Percentiles rank a stretch among this genome's conserved stretches.
These are phyloP conservation scores for Dasyprocta punctata DNA, from an alignment of 2,113 vertebrate genomes.

Conservation along the genomic window DNA sequence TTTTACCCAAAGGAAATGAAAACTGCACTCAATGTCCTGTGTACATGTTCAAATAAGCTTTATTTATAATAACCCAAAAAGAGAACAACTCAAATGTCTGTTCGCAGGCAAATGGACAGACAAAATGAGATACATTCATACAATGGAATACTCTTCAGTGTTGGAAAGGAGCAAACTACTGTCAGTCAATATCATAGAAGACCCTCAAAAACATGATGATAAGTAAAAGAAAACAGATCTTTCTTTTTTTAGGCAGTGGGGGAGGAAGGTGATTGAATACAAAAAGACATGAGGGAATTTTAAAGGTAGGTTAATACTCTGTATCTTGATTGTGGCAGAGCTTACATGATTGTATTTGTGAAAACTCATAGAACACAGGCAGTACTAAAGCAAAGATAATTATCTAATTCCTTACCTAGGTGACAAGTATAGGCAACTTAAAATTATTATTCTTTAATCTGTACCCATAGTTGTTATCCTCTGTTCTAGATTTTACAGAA, in stretches of 20 bases:
- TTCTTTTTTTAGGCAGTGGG: background rate
- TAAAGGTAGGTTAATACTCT: background rate
- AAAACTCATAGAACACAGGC: background rate
- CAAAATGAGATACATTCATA: background rate
- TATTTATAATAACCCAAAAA: background rate
- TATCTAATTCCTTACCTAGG: background rate
- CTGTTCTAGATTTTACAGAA: background rate
- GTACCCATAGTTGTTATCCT: background rate
- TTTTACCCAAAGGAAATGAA: background rate
- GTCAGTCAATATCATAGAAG: background rate
- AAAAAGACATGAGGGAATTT: background rate
- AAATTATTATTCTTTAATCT: background rate
- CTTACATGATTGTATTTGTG: background rate
- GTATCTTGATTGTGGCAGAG: background rate
- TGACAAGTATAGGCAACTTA: background rate
- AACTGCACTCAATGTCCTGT: background rate
- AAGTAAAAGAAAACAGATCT: background rate
- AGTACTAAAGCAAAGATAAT: background rate
- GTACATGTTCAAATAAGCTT: background rate
- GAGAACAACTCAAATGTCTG: background rate
- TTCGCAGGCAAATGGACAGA: background rate
- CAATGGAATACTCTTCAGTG: background rate
- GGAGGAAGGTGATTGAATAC: background rate
- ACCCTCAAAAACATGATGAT: background rate
- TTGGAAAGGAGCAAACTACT: background rate